Percentiles rank a stretch among this genome's conserved stretches.
phyloP scores from a whole-genome alignment of 2,113 vertebrate genomes.

The Ellobius talpinus region DNA sequence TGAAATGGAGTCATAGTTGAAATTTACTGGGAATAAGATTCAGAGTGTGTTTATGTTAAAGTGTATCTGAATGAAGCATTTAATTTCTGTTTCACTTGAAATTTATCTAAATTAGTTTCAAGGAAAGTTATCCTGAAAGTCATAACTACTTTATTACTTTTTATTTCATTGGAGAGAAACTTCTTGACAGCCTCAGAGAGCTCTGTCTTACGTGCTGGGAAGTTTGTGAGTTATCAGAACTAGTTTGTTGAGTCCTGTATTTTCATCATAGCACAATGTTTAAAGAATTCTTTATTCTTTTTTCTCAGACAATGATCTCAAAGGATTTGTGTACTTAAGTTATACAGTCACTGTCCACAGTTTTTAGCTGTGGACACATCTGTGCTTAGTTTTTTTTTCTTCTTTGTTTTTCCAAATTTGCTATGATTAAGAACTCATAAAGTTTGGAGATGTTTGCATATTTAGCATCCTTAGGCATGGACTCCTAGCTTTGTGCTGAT shows the following conservation, averaged over 20 bases:
- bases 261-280: constrained; percentile 12
- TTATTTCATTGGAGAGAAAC: constrained; percentile 59
- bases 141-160: constrained; percentile 58
- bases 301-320: neutral
- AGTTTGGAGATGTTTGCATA: constrained; percentile 14
- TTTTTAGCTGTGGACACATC: neutral
- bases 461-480: neutral
- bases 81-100: constrained; percentile 67
- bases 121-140: constrained; percentile 57
- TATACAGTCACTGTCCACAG: neutral
- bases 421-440: neutral
- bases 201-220: neutral
- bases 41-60: constrained; percentile 58
- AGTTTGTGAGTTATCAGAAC: neutral
- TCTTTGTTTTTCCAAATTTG: neutral
- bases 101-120: constrained; percentile 65
- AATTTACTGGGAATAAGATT: constrained; percentile 63
- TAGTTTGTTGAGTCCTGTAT: neutral
- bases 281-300: neutral
- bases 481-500: neutral
- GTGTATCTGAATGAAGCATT: constrained; percentile 57
- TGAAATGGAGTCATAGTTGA: constrained; percentile 65
- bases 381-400: neutral
- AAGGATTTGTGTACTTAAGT: constrained; percentile 6
- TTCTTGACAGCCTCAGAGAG: neutral